These are phyloP conservation scores for Coleophora deauratella DNA, from an alignment of 2,888 invertebrate genomes.

Conservation along the genomic window DNA sequence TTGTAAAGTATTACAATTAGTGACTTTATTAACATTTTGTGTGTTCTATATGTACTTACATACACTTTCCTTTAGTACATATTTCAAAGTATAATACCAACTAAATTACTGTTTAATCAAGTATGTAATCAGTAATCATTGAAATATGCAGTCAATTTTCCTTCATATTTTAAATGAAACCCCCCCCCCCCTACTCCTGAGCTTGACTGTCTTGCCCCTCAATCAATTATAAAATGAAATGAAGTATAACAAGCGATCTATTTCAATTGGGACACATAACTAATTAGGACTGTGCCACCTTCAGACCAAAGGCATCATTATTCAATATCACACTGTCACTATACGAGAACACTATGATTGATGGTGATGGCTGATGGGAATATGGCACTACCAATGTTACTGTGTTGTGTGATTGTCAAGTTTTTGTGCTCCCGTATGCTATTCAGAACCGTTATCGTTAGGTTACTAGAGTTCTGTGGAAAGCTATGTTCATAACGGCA, in stretches of 20 bases:
- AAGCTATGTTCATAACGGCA: slow-evolving; percentile 6
- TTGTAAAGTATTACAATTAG: too few species aligned
- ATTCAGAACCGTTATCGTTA: slow-evolving; percentile 7
- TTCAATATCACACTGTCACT: slow-evolving; percentile 14
- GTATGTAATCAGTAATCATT: too few species aligned
- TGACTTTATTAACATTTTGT: too few species aligned
- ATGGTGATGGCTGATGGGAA: slow-evolving; percentile 29
- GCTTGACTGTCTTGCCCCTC: too few species aligned
- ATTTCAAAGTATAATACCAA: too few species aligned
- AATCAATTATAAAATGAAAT: background rate
- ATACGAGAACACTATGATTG: slow-evolving; percentile 19
- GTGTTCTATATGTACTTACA: too few species aligned
- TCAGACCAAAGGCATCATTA: slow-evolving; percentile 10
- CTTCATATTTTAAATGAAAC: too few species aligned
- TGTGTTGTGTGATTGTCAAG: slow-evolving; percentile 16
- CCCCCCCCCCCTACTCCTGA: too few species aligned
- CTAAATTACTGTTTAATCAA: too few species aligned
- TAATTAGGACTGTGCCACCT: background rate
- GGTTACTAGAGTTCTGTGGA: slow-evolving; percentile 1
- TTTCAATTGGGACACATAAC: background rate
- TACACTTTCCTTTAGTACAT: too few species aligned
- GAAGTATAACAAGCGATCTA: background rate
- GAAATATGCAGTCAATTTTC: too few species aligned
- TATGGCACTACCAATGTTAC: slow-evolving; percentile 2
- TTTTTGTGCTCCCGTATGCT: slow-evolving; percentile 27